Conservation (phyloP, 2,797 vertebrate species). For the Halcyon smyrnensis region DNA sequence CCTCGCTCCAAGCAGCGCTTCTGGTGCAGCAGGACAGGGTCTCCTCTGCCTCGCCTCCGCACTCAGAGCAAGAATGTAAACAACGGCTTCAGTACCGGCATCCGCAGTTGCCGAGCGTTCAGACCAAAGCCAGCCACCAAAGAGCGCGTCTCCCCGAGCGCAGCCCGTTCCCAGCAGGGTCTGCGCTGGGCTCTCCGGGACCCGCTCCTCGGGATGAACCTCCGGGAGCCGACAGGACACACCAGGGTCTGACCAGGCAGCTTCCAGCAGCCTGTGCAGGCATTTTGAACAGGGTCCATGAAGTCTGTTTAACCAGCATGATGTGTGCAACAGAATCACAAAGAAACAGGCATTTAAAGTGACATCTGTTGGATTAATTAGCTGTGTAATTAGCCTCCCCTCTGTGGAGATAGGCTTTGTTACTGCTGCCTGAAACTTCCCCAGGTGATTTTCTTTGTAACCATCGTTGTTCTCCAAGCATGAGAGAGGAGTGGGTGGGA, state of each 20-base stretch:
- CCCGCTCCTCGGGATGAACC: accelerated
- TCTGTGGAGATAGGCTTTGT: slow-evolving; percentile 66
- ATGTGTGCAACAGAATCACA: slow-evolving; percentile 45
- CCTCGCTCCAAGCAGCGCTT: background rate
- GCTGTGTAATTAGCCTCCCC: slow-evolving; percentile 78
- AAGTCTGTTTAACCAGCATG: slow-evolving; percentile 41
- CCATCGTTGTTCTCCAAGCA: background rate
- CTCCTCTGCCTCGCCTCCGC: background rate
- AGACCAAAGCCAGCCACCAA: background rate
- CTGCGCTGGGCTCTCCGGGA: background rate
- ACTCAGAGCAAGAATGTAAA: background rate
- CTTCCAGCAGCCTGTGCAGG: background rate
- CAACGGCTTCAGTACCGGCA: background rate
- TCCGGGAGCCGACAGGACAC: background rate
- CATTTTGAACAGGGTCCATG: slow-evolving; percentile 21
- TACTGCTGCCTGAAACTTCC: slow-evolving; percentile 67
- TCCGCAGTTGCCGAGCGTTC: background rate
- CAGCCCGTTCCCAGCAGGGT: background rate
- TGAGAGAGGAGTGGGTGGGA: background rate
- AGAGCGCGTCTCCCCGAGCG: accelerated
- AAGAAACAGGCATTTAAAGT: slow-evolving; percentile 72
- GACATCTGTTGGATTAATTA: slow-evolving; percentile 81
- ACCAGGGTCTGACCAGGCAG: background rate
- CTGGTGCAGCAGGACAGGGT: background rate
- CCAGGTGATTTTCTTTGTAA: slow-evolving; percentile 71